Conservation (phyloP, 2,888 invertebrate genomes). For the Mylabris sibirica region DNA sequence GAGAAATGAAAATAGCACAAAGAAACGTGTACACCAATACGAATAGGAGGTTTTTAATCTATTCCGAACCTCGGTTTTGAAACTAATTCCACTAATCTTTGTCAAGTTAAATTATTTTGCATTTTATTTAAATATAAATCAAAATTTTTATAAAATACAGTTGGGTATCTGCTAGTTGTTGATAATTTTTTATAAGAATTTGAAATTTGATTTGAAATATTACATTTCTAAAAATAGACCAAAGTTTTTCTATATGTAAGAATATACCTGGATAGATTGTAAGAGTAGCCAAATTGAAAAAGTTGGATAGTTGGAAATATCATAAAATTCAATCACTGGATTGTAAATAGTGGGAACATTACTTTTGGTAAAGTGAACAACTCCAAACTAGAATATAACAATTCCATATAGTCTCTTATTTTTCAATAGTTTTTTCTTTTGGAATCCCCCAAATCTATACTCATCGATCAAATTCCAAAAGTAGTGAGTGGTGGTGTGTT, state of each 20-base stretch:
- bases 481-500: background rate
- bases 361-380: background rate
- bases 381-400: background rate
- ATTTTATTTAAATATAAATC: slow-evolving; percentile 39
- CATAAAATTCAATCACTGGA: slow-evolving; percentile 3
- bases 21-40: slow-evolving; percentile 29
- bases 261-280: background rate
- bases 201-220: background rate
- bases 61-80: slow-evolving; percentile 37
- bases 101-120: slow-evolving; percentile 40
- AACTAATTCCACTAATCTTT: slow-evolving; percentile 44
- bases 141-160: background rate
- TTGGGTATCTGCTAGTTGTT: background rate
- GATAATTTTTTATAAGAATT: background rate
- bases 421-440: background rate
- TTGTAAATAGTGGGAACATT: slow-evolving; percentile 4
- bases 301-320: slow-evolving; percentile 21
- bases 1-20: slow-evolving; percentile 1
- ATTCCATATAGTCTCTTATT: background rate
- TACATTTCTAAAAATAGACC: background rate
- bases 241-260: background rate
- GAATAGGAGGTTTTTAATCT: slow-evolving; percentile 36
- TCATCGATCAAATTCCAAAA: background rate
- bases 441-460: background rate
- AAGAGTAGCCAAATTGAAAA: slow-evolving; percentile 31